Percentiles rank a stretch among this genome's conserved stretches.
These are phyloP conservation scores for Leptinotarsa undecemlineata DNA, from an alignment of 1,140 invertebrate genomes.

Conservation along the genomic window DNA sequence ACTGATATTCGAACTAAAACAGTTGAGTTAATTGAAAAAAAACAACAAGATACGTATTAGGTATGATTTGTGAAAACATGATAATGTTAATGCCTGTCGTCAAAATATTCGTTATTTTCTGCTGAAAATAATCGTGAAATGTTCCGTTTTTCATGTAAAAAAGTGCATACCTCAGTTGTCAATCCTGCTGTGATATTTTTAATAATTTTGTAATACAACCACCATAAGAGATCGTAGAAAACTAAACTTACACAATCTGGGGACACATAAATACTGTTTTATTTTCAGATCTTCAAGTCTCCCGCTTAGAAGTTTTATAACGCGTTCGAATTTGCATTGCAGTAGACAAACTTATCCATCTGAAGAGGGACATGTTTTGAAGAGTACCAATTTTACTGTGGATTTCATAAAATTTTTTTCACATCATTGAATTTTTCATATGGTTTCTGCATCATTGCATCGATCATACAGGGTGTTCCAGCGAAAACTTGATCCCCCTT, in stretches of 20 bases:
- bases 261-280: slow-evolving; percentile 55
- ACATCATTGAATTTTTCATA: background rate
- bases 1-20: background rate
- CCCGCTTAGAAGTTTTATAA: slow-evolving; percentile 52
- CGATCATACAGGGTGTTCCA: no score
- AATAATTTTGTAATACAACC: slow-evolving; percentile 38
- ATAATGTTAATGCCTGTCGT: background rate
- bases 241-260: slow-evolving; percentile 52
- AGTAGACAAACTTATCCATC: background rate
- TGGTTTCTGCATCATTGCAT: no score
- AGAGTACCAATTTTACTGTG: no score
- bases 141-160: no score
- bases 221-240: slow-evolving; percentile 44
- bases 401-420: background rate
- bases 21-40: background rate
- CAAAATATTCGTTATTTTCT: background rate
- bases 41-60: background rate
- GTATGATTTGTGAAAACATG: slow-evolving; percentile 42
- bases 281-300: slow-evolving; percentile 54
- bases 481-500: no score
- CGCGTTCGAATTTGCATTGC: slow-evolving; percentile 28
- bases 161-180: no score
- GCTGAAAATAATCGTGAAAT: background rate
- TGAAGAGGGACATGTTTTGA: no score
- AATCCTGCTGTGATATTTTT: background rate